Conservation (phyloP, 2,113 vertebrate species). For the Polypterus senegalus region DNA sequence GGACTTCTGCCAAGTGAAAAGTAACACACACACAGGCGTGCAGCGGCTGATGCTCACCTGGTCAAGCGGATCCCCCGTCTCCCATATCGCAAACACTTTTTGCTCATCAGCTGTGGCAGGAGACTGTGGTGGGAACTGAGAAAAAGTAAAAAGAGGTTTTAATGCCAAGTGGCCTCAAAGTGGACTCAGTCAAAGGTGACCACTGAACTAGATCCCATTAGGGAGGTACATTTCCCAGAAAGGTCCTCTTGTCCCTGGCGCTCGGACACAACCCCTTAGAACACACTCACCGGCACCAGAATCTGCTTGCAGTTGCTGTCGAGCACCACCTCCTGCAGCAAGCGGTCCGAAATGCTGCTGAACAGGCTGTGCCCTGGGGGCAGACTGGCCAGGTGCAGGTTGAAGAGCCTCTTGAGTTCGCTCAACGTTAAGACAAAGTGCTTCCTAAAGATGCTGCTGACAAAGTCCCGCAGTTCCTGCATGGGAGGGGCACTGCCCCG, state of each 20-base stretch:
- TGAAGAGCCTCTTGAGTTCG: constrained; percentile 88
- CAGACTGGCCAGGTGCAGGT: constrained; percentile 84
- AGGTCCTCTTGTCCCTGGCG: not conserved
- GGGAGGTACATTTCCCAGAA: no score
- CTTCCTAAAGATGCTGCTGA: constrained; percentile 71
- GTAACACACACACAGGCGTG: not conserved
- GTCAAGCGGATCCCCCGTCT: constrained; percentile 76
- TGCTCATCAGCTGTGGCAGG: constrained; percentile 77
- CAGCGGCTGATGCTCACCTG: constrained; percentile 52
- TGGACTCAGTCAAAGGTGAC: no score
- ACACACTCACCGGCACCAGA: constrained; percentile 88
- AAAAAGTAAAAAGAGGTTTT: not conserved
- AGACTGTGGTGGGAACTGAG: constrained; percentile 87
- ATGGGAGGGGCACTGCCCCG: constrained; percentile 30
- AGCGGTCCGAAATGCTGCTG: constrained; percentile 80
- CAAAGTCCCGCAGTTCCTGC: constrained; percentile 76
- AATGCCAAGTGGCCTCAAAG: no score
- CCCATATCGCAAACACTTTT: constrained; percentile 94
- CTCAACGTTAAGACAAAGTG: constrained; percentile 86
- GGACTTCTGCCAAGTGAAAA: no score
- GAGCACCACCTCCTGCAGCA: constrained; percentile 83
- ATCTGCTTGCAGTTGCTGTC: constrained; percentile 85
- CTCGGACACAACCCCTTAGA: accelerated
- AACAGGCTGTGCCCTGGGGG: constrained; percentile 69
- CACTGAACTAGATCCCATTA: no score